A percentile compares a stretch with the other conserved stretches of the same genome.
These are phyloP conservation scores for Eulemur rufifrons DNA, from an alignment of 2,113 vertebrate species.

Conservation along the genomic window DNA sequence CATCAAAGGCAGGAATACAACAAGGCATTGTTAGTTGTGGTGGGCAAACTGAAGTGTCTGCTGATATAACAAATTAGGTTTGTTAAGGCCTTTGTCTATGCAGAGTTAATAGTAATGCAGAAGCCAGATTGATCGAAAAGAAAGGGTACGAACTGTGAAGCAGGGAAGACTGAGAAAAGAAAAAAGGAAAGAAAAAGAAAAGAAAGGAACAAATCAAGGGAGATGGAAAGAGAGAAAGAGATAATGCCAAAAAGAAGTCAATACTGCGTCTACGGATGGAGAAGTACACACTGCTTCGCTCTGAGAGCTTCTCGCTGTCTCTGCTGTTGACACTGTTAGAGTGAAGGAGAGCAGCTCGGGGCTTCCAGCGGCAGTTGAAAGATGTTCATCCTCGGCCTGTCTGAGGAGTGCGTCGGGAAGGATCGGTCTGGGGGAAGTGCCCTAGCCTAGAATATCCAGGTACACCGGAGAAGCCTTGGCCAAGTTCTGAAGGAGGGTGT, in stretches of 20 bases:
- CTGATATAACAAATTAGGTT: slow-evolving; percentile 88
- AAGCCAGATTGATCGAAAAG: slow-evolving; percentile 88
- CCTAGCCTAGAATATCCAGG: slow-evolving; percentile 98
- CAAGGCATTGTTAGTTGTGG: slow-evolving; percentile 89
- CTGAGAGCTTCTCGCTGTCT: slow-evolving; percentile 85
- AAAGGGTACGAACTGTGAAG: slow-evolving; percentile 77
- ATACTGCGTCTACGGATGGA: slow-evolving; percentile 85
- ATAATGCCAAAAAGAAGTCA: slow-evolving; percentile 84
- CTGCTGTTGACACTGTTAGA: slow-evolving; percentile 86
- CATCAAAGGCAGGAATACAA: slow-evolving; percentile 90
- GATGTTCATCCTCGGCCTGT: slow-evolving; percentile 81
- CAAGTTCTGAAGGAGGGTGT: slow-evolving; percentile 96
- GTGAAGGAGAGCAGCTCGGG: slow-evolving; percentile 84
- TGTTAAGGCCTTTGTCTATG: slow-evolving; percentile 96
- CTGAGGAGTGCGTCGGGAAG: slow-evolving; percentile 74
- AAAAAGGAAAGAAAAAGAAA: slow-evolving; percentile 51
- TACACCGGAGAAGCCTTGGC: slow-evolving; percentile 99
- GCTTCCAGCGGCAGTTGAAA: slow-evolving; percentile 86
- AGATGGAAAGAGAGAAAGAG: slow-evolving; percentile 81
- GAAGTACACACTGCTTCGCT: slow-evolving; percentile 86
- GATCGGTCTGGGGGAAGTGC: slow-evolving; percentile 58
- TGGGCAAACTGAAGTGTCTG: slow-evolving; percentile 88
- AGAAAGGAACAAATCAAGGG: slow-evolving; percentile 72
- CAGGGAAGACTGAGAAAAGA: slow-evolving; percentile 57
- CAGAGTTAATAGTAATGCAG: slow-evolving; percentile 89